Evolutionary conservation across 2,797 vertebrate species (phyloP).

Genomic region (Heteromormyrus szaboi): DNA sequence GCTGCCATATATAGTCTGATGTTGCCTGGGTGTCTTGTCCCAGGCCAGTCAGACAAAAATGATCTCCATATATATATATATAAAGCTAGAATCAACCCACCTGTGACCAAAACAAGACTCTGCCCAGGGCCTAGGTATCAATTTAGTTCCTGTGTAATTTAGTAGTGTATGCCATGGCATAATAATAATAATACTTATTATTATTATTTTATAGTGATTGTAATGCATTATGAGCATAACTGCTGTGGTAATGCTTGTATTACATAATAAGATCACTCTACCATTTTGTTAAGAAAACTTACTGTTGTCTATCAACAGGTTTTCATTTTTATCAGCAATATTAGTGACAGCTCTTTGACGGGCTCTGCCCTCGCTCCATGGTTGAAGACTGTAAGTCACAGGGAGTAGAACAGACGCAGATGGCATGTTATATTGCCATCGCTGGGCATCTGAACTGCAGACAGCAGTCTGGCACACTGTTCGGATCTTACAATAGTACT

Average conservation of each 20-base stretch:
- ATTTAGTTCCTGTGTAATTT: neutral
- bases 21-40: neutral
- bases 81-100: neutral
- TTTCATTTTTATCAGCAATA: neutral
- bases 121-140: neutral
- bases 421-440: neutral
- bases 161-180: neutral
- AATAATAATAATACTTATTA: neutral
- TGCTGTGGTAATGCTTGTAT: neutral
- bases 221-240: neutral
- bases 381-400: neutral
- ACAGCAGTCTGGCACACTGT: neutral
- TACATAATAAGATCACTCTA: neutral
- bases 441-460: neutral
- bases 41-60: neutral
- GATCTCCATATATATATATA: neutral
- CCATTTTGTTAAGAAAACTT: neutral
- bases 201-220: neutral
- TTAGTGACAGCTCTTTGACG: neutral
- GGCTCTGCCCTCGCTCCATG: neutral
- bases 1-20: neutral
- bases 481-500: neutral
- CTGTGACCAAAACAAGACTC: neutral
- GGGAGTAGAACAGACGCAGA: neutral
- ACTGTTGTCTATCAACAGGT: neutral